Conservation (phyloP, 2,113 vertebrate species). For the Seriola rivoliana region DNA sequence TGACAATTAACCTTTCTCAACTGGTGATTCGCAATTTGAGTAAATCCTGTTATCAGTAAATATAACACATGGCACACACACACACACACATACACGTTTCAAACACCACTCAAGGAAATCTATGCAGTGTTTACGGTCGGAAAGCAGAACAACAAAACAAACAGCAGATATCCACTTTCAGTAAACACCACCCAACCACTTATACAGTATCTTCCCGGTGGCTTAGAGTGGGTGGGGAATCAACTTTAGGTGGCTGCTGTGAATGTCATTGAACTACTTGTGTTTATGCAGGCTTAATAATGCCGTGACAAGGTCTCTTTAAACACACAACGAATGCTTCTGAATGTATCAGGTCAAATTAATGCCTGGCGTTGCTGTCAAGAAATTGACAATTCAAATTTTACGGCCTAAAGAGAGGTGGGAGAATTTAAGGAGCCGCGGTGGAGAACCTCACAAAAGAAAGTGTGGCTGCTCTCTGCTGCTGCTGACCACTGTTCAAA, state of each 20-base stretch:
- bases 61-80: slow-evolving; percentile 82
- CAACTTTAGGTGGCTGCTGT: slow-evolving; percentile 80
- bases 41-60: slow-evolving; percentile 89
- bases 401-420: slow-evolving; percentile 21
- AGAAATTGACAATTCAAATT: slow-evolving; percentile 37
- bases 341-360: slow-evolving; percentile 55
- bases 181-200: slow-evolving; percentile 80
- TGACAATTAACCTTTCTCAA: slow-evolving; percentile 88
- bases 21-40: slow-evolving; percentile 83
- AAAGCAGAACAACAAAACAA: slow-evolving; percentile 84
- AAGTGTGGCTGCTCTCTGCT: slow-evolving; percentile 26
- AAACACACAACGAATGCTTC: slow-evolving; percentile 59
- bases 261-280: slow-evolving; percentile 82
- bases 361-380: slow-evolving; percentile 35
- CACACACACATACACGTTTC: slow-evolving; percentile 70
- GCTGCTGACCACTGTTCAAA: slow-evolving; percentile 46
- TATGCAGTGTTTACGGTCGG: slow-evolving; percentile 79
- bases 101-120: slow-evolving; percentile 81
- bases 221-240: slow-evolving; percentile 78
- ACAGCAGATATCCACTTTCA: slow-evolving; percentile 81
- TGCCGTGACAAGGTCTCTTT: slow-evolving; percentile 73
- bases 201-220: slow-evolving; percentile 72
- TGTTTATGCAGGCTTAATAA: slow-evolving; percentile 79
- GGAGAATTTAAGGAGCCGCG: slow-evolving; percentile 16
- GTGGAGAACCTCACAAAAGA: slow-evolving; percentile 5